These are phyloP conservation scores for Hypselothyrea guttata DNA, from an alignment of 2,888 invertebrate genomes.

Conservation along the genomic window DNA sequence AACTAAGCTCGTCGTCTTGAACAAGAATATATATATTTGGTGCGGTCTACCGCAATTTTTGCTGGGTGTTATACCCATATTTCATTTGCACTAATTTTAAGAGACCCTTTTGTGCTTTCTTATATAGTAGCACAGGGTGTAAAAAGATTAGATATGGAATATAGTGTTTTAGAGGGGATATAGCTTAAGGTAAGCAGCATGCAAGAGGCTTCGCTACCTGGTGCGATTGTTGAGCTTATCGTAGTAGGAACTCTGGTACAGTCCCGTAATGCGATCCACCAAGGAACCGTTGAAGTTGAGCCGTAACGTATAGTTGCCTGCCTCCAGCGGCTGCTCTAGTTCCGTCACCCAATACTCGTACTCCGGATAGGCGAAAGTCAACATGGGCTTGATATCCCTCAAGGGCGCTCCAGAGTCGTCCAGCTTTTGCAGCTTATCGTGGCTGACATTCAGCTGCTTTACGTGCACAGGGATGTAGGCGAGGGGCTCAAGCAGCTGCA, in stretches of 20 bases:
- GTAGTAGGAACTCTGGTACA: constrained; percentile 87
- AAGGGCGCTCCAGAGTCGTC: constrained; percentile 61
- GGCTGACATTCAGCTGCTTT: constrained; percentile 83
- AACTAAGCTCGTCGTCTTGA: too few species aligned
- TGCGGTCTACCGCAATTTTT: too few species aligned
- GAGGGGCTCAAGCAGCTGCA: constrained; percentile 82
- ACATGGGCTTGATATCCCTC: constrained; percentile 55
- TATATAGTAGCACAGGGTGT: too few species aligned
- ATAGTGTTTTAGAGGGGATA: neutral
- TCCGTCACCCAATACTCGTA: constrained; percentile 82
- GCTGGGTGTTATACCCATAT: too few species aligned
- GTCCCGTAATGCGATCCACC: constrained; percentile 88
- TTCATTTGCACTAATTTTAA: too few species aligned
- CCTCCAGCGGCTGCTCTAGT: constrained; percentile 76
- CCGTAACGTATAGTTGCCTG: constrained; percentile 83
- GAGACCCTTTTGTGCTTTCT: too few species aligned
- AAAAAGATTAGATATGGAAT: neutral
- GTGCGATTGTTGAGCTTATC: constrained; percentile 72
- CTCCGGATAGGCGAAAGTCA: constrained; percentile 77
- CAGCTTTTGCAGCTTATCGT: constrained; percentile 80
- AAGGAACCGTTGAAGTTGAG: constrained; percentile 87
- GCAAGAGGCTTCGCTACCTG: constrained; percentile 70
- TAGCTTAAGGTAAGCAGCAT: constrained; percentile 1
- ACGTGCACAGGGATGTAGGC: constrained; percentile 83
- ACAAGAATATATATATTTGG: too few species aligned